phyloP scores from a whole-genome alignment of 2,888 invertebrate genomes.

The Himalopsyche anomala region DNA sequence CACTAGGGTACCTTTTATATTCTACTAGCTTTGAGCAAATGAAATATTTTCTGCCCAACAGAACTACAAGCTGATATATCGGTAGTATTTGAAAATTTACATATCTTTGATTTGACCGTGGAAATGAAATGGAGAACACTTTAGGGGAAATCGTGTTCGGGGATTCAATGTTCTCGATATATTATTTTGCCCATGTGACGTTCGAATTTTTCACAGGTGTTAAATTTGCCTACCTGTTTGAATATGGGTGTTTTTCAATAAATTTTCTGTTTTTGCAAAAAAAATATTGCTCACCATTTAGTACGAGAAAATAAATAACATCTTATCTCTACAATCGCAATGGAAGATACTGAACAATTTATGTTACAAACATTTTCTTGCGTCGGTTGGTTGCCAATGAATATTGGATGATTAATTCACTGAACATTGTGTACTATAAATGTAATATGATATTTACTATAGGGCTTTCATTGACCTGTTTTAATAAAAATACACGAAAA shows the following conservation, averaged over 20 bases:
- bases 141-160: slow-evolving; percentile 56
- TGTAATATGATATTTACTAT: too few relatives aligned
- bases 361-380: too few relatives aligned
- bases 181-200: background rate
- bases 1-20: background rate
- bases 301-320: too few relatives aligned
- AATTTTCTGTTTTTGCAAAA: background rate
- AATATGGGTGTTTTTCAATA: background rate
- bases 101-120: slow-evolving; percentile 57
- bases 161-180: slow-evolving; percentile 41
- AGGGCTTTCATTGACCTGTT: too few relatives aligned
- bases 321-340: too few relatives aligned
- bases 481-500: too few relatives aligned
- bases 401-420: too few relatives aligned
- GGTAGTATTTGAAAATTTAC: slow-evolving; percentile 61
- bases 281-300: too few relatives aligned
- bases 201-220: slow-evolving; percentile 16
- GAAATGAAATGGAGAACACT: slow-evolving; percentile 58
- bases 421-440: too few relatives aligned
- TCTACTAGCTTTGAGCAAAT: background rate
- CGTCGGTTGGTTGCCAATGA: too few relatives aligned
- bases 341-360: too few relatives aligned
- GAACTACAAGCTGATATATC: slow-evolving; percentile 58
- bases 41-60: slow-evolving; percentile 51
- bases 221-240: slow-evolving; percentile 16